Conservation (phyloP, 2,888 invertebrate species). For the Drosophila helvetica region DNA sequence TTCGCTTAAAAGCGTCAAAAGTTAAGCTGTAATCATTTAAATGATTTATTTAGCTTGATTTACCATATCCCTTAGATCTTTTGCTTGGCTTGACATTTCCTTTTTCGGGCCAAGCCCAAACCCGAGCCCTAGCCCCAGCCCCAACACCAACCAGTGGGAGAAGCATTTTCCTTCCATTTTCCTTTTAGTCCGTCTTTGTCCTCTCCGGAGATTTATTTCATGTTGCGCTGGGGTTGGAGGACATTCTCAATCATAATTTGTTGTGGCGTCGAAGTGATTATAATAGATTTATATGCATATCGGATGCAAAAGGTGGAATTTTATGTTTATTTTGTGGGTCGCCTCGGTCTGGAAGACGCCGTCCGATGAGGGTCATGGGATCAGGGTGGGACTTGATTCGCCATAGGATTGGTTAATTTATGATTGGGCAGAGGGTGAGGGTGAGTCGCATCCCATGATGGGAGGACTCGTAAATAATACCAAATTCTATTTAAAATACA, state of each 20-base stretch:
- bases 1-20: conserved; percentile 80
- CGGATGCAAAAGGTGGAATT: conserved; percentile 62
- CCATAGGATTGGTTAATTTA: conserved; percentile 34
- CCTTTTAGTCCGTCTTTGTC: conserved; percentile 29
- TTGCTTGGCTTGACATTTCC: conserved; percentile 56
- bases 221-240: conserved; percentile 46
- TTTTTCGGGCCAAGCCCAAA: not conserved
- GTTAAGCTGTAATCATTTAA: conserved; percentile 79
- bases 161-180: conserved; percentile 31
- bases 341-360: not conserved
- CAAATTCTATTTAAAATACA: not conserved
- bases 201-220: conserved; percentile 43
- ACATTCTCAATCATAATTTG: conserved; percentile 78
- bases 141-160: not conserved
- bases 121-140: not conserved
- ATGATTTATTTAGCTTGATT: conserved; percentile 79
- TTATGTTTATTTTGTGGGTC: conserved; percentile 38
- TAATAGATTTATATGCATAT: conserved; percentile 74
- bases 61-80: conserved; percentile 66
- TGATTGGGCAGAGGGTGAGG: conserved; percentile 11
- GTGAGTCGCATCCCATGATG: conserved; percentile 3
- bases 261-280: conserved; percentile 79
- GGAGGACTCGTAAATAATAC: conserved; percentile 12
- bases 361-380: conserved; percentile 22
- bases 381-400: conserved; percentile 14